These are phyloP conservation scores for Himalopsyche anomala DNA, from an alignment of 2,888 invertebrate genomes.

Conservation along the genomic window DNA sequence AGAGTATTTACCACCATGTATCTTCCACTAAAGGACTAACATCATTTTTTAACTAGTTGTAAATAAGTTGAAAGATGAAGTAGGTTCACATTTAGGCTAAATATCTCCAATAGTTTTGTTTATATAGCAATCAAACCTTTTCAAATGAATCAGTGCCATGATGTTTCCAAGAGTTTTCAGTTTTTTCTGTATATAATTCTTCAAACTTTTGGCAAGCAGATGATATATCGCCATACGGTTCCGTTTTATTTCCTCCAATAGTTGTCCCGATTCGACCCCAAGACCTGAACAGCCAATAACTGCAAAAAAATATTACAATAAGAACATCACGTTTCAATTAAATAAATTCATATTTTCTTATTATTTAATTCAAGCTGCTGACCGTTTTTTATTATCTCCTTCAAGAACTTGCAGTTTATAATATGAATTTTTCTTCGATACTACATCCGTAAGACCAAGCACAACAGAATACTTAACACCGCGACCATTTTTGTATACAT, in stretches of 20 bases:
- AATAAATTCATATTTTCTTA: neutral
- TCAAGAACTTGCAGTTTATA: conserved; percentile 96
- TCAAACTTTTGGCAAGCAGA: conserved; percentile 82
- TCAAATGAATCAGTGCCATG: conserved; percentile 79
- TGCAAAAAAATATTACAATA: conserved; percentile 67
- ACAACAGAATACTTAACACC: conserved; percentile 86
- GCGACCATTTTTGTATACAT: conserved; percentile 81
- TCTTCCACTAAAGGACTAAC: too few relatives aligned
- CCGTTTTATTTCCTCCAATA: conserved; percentile 86
- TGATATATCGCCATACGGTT: conserved; percentile 72
- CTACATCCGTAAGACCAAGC: conserved; percentile 90
- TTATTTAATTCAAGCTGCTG: conserved; percentile 67
- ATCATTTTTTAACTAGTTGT: too few relatives aligned
- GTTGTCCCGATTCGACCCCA: conserved; percentile 99
- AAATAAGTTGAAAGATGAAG: too few relatives aligned
- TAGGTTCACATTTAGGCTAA: too few relatives aligned
- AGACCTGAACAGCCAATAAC: conserved; percentile 89
- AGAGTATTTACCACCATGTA: too few relatives aligned
- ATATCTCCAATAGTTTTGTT: too few relatives aligned
- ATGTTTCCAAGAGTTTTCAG: conserved; percentile 86
- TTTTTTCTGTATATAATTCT: conserved; percentile 84
- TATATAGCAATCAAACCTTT: conserved; percentile 71
- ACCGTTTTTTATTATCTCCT: conserved; percentile 80
- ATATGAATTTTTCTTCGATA: conserved; percentile 92
- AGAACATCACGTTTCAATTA: neutral